Evolutionary conservation across 2,888 invertebrate genomes (phyloP), one percentile per base, ranked within the genome.

Genomic region (Schizotus pectinicornis): DNA sequence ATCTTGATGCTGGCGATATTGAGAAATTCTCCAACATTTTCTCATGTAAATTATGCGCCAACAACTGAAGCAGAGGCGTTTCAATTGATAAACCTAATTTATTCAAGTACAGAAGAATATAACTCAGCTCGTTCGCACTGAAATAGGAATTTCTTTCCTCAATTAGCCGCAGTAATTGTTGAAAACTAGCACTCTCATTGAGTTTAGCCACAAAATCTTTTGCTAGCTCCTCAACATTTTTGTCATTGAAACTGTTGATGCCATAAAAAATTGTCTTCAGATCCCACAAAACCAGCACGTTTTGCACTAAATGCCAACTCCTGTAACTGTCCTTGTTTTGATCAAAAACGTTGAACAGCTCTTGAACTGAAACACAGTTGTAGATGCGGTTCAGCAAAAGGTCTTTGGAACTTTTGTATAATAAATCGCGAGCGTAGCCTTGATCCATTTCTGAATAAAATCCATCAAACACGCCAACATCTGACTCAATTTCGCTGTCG

Each of bases 41-140:
- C 52, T 66, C 63, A 48, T 70, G 71, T 3, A 83, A 64, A n/a
- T 67, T 68, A 1, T 65, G 37, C 2, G 81, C 67, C 3, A 84
- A 56, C n/a, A 70, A 59, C 52, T 80, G 75, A 62, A 82, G 65
- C 1, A 74, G 61, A 0, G 62, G 46, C 43, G 78, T 68, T 33
- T 74, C 68, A 34, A 77, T 67, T 6, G 72, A 62, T 5, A 83
- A 62, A 3, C 80, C 82, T 63, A 84, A 75, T 71, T 82, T 81
- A 38, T 76, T 78, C 42, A 85, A 71, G 63, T 83, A 82, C 11
- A 82, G 71, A 22, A 82, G 73, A 48, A 78, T 73, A 59, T 79
- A 80, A 60, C 81, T 80, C 33, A 81, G 64, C 32, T 79, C 78
- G 33, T 80, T 72, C 0, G 72, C 41, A 61, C 79, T 73, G 70